Base-by-base conservation (phyloP, 2,797 vertebrate genomes). In the Syngnathus rostellatus region DNA sequence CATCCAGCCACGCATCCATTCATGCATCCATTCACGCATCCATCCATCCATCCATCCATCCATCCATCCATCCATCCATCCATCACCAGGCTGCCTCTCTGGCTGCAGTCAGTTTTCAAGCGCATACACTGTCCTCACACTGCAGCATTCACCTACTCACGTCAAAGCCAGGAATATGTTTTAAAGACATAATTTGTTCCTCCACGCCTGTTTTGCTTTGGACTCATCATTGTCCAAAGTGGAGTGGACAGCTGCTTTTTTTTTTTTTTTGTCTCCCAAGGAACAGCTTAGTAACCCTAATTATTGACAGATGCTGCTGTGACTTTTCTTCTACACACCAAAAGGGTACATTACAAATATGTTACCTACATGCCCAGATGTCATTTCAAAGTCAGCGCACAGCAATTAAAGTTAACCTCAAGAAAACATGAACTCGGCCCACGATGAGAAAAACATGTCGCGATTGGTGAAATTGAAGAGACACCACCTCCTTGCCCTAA, bases 381-480 rank as follows among this genome's bases (percentile, higher is more conserved):
- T 68, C 38, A 3, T 72, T 71, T 77, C 64, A 64, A 65, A 70
- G 70, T 80, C 77, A 77, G 40, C 39, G 77, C 77, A 71, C 70
- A 59, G 69, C 63, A 76, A 73, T 78, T 74, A 74, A 65, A 46
- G 57, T 37, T 40, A 78, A 84, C 82, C 82, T 80, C 82, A 84
- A 75, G 55, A 77, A 79, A 81, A 77, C 76, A 79, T 78, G 75
- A 83, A 74, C 74, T 87, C 74, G 85, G 64, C 57, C 74, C 71
- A 59, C 68, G 67, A 2, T 54, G 70, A 64, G 80, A 72, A 79
- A 81, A 85, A 87, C 77, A 85, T 64, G 81, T 85, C 82, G 73
- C 70, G 63, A 67, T 46, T 57, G 68, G 68, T 67, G 55, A 64
- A 67, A 60, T 77, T 55, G 76, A 80, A 64, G 71, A 73, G 70